Evolutionary conservation across 2,797 vertebrate genomes (phyloP).

Genomic region (Scyliorhinus canicula): DNA sequence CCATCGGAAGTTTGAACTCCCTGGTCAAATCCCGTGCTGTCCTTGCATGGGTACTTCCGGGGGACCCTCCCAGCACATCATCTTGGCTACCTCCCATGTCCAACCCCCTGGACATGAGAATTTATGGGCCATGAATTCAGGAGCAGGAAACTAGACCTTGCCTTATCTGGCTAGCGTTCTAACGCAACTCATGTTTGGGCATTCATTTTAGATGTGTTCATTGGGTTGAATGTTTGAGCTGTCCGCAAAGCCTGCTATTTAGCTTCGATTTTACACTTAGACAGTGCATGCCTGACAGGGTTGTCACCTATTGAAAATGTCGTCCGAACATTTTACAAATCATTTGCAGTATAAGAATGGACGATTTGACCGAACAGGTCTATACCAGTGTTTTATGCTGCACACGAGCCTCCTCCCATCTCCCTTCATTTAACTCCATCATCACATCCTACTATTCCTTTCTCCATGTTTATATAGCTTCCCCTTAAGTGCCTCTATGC

Average conservation of each 20-base stretch:
- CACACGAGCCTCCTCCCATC: neutral
- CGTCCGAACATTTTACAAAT: neutral
- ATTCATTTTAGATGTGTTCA: neutral
- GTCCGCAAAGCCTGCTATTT: neutral
- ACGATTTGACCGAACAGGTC: too few species aligned
- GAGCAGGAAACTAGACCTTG: neutral
- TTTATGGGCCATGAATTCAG: neutral
- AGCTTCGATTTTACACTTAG: neutral
- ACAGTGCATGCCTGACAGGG: neutral
- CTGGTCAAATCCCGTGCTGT: too few species aligned
- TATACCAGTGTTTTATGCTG: neutral
- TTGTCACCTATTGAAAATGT: neutral
- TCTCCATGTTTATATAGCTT: neutral
- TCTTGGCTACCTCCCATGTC: too few species aligned
- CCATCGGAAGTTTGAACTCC: too few species aligned
- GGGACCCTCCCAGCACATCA: neutral
- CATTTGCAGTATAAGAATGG: neutral
- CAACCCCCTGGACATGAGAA: too few species aligned
- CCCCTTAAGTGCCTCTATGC: neutral
- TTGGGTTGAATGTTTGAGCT: neutral
- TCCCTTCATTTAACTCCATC: neutral
- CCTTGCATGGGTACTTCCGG: too few species aligned
- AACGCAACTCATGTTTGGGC: neutral
- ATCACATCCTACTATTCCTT: neutral
- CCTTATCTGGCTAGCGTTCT: neutral